Conservation (phyloP, 1,140 invertebrate species). For the Neodiprion fabricii region DNA sequence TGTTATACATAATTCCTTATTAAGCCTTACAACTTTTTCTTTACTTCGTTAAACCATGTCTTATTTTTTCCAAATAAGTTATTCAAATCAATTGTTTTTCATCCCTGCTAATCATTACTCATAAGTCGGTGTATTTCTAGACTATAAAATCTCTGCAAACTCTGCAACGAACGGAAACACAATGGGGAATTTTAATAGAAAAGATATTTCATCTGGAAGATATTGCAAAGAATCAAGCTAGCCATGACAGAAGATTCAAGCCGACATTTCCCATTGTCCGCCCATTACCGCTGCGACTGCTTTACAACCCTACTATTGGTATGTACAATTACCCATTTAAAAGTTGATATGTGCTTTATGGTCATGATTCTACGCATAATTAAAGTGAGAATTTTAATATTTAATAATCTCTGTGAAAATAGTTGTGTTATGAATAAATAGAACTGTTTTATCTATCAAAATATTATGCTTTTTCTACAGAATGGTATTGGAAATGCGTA, state of each 20-base stretch:
- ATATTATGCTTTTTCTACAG: constrained; percentile 60
- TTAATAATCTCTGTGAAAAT: not conserved
- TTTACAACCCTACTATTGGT: constrained; percentile 76
- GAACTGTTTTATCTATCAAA: too few relatives aligned
- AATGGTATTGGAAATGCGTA: constrained; percentile 96
- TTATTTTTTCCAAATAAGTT: not conserved
- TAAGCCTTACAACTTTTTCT: not conserved
- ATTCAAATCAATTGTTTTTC: constrained; percentile 13
- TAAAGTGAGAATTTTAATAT: not conserved
- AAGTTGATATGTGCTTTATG: constrained; percentile 9
- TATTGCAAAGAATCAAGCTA: constrained; percentile 79
- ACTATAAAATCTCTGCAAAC: constrained; percentile 90
- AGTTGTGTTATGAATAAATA: too few relatives aligned
- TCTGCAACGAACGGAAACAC: constrained; percentile 86
- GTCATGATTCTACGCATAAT: not conserved
- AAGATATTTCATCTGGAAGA: constrained; percentile 87
- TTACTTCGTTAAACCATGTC: constrained; percentile 11
- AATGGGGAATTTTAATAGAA: constrained; percentile 88
- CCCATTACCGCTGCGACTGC: constrained; percentile 62
- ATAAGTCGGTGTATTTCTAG: constrained; percentile 54
- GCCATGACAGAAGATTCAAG: constrained; percentile 78
- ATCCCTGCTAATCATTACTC: not conserved
- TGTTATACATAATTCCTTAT: not conserved
- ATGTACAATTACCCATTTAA: constrained; percentile 29
- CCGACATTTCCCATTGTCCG: constrained; percentile 72